phyloP scores from a whole-genome alignment of 2,888 invertebrate genomes.

The Chironomus tentans region DNA sequence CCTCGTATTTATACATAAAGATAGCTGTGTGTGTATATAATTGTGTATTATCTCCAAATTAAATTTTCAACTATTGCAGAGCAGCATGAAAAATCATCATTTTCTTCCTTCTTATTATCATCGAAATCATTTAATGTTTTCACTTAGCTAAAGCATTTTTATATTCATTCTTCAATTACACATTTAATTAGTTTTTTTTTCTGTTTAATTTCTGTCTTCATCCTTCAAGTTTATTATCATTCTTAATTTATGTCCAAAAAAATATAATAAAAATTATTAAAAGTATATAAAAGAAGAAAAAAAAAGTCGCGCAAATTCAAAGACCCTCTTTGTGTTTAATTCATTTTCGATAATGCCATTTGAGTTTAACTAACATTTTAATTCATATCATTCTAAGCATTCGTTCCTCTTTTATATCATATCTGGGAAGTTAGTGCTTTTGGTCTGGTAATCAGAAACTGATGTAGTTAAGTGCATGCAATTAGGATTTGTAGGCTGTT shows the following conservation, averaged over 20 bases:
- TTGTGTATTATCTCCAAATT: no score
- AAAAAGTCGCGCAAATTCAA: neutral
- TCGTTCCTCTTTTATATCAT: neutral
- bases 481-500: no score
- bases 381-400: slow-evolving; percentile 9
- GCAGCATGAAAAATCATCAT: neutral
- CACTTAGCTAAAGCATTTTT: slow-evolving; percentile 7
- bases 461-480: no score
- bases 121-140: neutral
- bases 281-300: neutral
- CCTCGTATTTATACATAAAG: no score
- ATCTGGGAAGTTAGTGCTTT: no score
- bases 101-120: no score
- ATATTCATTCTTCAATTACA: neutral
- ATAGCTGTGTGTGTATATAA: no score
- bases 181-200: slow-evolving; percentile 20
- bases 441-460: no score
- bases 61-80: neutral
- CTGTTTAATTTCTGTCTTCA: neutral
- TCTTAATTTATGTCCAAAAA: slow-evolving; percentile 14
- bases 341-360: neutral
- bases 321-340: neutral
- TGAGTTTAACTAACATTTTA: neutral
- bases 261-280: neutral
- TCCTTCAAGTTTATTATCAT: neutral